Base-by-base conservation (phyloP, 2,888 invertebrate species). In the Lasiommata megera region DNA sequence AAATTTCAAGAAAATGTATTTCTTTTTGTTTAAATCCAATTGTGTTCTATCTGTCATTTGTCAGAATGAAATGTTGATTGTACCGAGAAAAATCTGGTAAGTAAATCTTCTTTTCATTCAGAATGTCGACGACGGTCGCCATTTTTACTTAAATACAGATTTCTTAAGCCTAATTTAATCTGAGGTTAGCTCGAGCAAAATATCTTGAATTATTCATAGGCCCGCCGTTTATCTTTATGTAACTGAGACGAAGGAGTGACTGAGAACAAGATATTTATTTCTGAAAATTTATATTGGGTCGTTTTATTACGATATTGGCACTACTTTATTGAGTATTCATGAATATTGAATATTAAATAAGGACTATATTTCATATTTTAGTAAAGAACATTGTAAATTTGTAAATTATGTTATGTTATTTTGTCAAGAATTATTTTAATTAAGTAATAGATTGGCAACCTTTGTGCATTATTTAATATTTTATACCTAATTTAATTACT, bases 161-260 rank as follows among this genome's bases (percentile, higher is more conserved):
- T 23, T 48, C 46, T 37, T 23, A 48, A 8, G 36, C 48, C 36
- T 36, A 48, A 48, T 48, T 37, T 37, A 48, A 48, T 48, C 36
- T 37, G 1, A 46, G 46, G 31, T 23, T 36, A 37, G 28, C 50
- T 38, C 38, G 12, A 28, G 38, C 29, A 28, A 14, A 50, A 51
- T 38, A 11, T 16, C 28, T 28, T 51, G 50, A 51, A 51, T 51
- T 38, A 51, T 51, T 51, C 50, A 51, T 51, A 9, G 38, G 6
- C 1, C 11, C 16, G 18, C 14, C 37, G 38, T 38, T 51, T 51
- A 51, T 51, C 50, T 51, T 28, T 16, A 16, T 38, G 50, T 38
- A 51, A 38, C 50, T 16, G 29, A 23, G 23, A 23, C 38, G 9
- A 16, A 12, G 38, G 38, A 51, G 38, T 51, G 38, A n/a, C n/a